Percentiles rank a stretch among this genome's conserved stretches.
Conservation (phyloP, 2,888 invertebrate species). For the Pachydiplax longipennis region DNA sequence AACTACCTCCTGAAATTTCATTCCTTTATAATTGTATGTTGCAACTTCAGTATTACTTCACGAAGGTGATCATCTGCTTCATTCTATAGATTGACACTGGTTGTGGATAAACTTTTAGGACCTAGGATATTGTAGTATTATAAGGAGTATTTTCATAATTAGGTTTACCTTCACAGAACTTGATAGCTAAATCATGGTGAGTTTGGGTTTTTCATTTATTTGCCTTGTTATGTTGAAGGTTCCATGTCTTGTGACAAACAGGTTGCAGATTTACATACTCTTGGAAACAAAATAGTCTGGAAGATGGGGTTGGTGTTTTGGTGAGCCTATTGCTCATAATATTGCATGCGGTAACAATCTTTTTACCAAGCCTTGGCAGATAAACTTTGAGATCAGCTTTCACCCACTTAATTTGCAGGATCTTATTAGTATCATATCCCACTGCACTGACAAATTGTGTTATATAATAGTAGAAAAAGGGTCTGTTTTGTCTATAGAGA, state of each 20-base stretch:
- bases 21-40: too few relatives aligned
- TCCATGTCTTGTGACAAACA: neutral
- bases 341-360: neutral
- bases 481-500: neutral
- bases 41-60: too few relatives aligned
- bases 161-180: neutral
- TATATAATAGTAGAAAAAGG: neutral
- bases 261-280: neutral
- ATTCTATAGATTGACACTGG: too few relatives aligned
- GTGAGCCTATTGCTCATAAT: neutral
- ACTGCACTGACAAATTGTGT: slow-evolving; percentile 1
- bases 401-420: neutral
- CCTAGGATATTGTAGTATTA: neutral
- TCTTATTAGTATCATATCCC: neutral
- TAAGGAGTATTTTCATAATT: neutral
- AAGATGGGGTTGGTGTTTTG: slow-evolving; percentile 1
- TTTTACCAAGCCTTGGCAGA: neutral
- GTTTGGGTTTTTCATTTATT: neutral
- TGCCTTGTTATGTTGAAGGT: neutral
- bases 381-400: neutral
- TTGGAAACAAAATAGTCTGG: neutral
- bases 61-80: too few relatives aligned
- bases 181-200: neutral
- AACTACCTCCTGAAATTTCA: too few relatives aligned
- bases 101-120: too few relatives aligned